phyloP scores from a whole-genome alignment of 1,140 invertebrate genomes.

The Euwallacea fornicatus region DNA sequence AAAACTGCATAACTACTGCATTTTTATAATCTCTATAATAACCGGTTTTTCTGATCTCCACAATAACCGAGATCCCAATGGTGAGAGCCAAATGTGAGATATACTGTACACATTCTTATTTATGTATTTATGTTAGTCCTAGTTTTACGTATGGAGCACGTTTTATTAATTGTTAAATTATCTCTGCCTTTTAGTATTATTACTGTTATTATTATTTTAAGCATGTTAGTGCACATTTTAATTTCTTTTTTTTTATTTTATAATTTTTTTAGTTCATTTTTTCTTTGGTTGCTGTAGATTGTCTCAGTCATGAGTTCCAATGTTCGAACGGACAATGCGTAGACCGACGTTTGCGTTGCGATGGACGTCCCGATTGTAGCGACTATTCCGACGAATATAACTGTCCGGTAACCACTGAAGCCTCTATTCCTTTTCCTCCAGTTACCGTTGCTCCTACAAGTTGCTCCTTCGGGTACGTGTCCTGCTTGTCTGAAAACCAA shows the following conservation, averaged over 20 bases:
- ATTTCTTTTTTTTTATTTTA: constrained; percentile 27
- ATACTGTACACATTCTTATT: too few species aligned
- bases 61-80: too few species aligned
- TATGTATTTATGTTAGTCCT: constrained; percentile 24
- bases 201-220: constrained; percentile 14
- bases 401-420: constrained; percentile 46
- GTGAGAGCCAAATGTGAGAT: too few species aligned
- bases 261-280: constrained; percentile 40
- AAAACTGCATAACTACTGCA: too few species aligned
- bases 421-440: constrained; percentile 34
- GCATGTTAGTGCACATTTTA: constrained; percentile 30
- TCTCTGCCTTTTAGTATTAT: constrained; percentile 7
- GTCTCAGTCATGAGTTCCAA: constrained; percentile 76
- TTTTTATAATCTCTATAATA: too few species aligned
- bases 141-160: constrained; percentile 35
- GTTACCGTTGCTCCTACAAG: constrained; percentile 41
- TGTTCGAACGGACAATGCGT: constrained; percentile 76
- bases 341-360: constrained; percentile 63
- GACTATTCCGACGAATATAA: constrained; percentile 76
- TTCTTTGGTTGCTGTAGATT: constrained; percentile 54
- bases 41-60: too few species aligned
- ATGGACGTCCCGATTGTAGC: constrained; percentile 68
- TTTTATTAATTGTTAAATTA: constrained; percentile 7
- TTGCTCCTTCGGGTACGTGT: constrained; percentile 57
- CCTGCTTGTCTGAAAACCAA: constrained; percentile 56